phyloP scores from a whole-genome alignment of 2,888 invertebrate genomes.

The Ochropleura plecta region DNA sequence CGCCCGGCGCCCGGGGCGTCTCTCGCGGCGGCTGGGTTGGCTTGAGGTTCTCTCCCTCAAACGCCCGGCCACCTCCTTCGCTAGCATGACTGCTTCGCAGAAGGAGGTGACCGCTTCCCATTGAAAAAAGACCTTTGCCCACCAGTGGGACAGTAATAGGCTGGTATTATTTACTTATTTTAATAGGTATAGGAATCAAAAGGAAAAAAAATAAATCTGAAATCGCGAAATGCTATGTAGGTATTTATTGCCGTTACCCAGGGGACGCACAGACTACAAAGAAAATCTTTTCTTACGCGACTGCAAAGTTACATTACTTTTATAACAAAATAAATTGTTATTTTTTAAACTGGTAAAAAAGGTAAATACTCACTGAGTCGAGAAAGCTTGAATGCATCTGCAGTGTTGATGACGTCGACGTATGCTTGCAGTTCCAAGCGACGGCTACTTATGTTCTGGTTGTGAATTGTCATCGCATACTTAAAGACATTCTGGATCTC shows the following conservation, averaged over 20 bases:
- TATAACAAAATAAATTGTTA: not conserved
- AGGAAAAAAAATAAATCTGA: not conserved
- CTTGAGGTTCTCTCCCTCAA: too few relatives aligned
- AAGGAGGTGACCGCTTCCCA: too few relatives aligned
- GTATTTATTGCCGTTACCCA: not conserved
- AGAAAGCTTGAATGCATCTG: slow-evolving; percentile 97
- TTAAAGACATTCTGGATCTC: slow-evolving; percentile 98
- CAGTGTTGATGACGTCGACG: slow-evolving; percentile 97
- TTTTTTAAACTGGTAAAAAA: not conserved
- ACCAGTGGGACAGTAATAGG: too few relatives aligned
- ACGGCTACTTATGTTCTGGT: slow-evolving; percentile 94
- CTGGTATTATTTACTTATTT: not conserved
- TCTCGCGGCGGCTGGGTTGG: too few relatives aligned
- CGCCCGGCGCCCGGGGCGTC: too few relatives aligned
- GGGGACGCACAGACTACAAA: too few relatives aligned
- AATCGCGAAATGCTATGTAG: too few relatives aligned
- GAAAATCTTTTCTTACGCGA: not conserved
- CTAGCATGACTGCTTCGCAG: too few relatives aligned
- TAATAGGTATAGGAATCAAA: not conserved
- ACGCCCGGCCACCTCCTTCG: too few relatives aligned
- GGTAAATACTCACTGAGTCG: slow-evolving; percentile 94
- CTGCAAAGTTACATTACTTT: not conserved
- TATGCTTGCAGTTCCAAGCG: slow-evolving; percentile 96
- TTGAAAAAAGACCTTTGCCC: too few relatives aligned
- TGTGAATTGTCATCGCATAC: slow-evolving; percentile 96